Conservation (phyloP, 1,140 invertebrate genomes). For the Scaptomyza graminum region DNA sequence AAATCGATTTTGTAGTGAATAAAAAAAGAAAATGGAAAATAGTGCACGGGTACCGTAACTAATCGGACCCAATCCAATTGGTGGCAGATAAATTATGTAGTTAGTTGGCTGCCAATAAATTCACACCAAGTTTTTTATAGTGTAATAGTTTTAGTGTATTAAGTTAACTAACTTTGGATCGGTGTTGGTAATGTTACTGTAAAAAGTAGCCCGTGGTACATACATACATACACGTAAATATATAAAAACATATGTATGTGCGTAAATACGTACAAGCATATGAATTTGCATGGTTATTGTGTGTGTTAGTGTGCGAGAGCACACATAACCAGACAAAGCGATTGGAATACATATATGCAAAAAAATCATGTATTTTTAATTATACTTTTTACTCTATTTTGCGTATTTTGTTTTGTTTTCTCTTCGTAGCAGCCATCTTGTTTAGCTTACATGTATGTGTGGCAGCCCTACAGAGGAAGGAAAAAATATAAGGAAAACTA, state of each 20-base stretch:
- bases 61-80: slow-evolving; percentile 61
- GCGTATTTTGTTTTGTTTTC: slow-evolving; percentile 57
- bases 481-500: slow-evolving; percentile 32
- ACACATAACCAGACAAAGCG: slow-evolving; percentile 46
- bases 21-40: slow-evolving; percentile 54
- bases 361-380: slow-evolving; percentile 39
- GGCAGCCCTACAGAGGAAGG: slow-evolving; percentile 30
- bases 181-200: slow-evolving; percentile 61
- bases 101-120: slow-evolving; percentile 58
- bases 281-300: neutral
- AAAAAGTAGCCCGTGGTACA: slow-evolving; percentile 8
- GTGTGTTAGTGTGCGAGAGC: slow-evolving; percentile 36
- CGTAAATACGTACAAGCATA: too few species aligned
- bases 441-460: slow-evolving; percentile 36
- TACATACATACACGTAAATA: slow-evolving; percentile 22
- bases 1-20: slow-evolving; percentile 81
- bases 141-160: slow-evolving; percentile 64
- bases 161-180: slow-evolving; percentile 46
- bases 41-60: slow-evolving; percentile 52
- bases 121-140: slow-evolving; percentile 56
- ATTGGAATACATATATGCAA: slow-evolving; percentile 29
- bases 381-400: slow-evolving; percentile 76
- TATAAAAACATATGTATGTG: slow-evolving; percentile 14
- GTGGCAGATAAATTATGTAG: slow-evolving; percentile 62
- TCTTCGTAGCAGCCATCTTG: slow-evolving; percentile 53